phyloP scores from a whole-genome alignment of 2,113 vertebrate genomes.

The Cyrtonyx montezumae region DNA sequence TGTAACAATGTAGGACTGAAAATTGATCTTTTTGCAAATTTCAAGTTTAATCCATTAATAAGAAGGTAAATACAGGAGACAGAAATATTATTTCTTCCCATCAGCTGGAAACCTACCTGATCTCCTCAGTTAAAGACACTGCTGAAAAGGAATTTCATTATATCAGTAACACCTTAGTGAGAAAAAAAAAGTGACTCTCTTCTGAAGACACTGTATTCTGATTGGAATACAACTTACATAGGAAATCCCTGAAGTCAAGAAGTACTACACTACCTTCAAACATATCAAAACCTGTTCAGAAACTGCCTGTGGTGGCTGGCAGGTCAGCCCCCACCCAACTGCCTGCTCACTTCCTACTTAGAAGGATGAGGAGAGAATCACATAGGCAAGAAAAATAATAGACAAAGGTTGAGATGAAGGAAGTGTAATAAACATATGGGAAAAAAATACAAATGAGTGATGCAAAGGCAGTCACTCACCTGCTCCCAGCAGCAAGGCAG shows the following conservation, averaged over 20 bases:
- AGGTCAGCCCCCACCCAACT: background rate
- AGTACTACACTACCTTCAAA: background rate
- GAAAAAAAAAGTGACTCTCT: background rate
- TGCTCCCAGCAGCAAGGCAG: background rate
- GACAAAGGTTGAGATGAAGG: background rate
- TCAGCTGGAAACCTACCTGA: background rate
- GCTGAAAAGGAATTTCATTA: background rate
- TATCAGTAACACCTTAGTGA: background rate
- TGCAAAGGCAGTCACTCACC: background rate
- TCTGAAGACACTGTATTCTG: background rate
- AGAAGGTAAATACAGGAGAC: background rate
- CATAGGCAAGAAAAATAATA: background rate
- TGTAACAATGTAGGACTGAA: background rate
- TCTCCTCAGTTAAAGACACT: background rate
- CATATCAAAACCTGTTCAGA: background rate
- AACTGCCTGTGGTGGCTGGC: background rate
- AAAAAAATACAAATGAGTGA: background rate
- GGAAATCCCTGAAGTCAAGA: background rate
- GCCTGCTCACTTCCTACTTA: accelerated
- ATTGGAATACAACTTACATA: background rate
- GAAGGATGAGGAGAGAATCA: background rate
- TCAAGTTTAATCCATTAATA: background rate
- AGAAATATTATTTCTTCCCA: background rate
- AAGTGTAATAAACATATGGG: background rate
- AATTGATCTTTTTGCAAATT: background rate